These are phyloP conservation scores for Pantherophis vulpinus DNA, from an alignment of 2,797 vertebrate species.

Conservation along the genomic window DNA sequence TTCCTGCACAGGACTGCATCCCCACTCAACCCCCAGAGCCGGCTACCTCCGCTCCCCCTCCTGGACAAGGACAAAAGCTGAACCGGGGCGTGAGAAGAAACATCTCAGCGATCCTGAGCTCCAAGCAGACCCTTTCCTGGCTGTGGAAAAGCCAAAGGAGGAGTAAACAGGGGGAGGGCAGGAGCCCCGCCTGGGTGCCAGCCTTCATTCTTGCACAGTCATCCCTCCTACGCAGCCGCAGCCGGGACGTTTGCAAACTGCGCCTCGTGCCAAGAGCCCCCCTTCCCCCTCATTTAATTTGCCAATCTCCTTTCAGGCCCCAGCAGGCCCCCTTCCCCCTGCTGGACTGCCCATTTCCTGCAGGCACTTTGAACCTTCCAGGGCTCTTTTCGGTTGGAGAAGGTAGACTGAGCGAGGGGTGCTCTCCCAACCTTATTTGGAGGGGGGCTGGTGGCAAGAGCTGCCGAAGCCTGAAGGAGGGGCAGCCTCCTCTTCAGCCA, in stretches of 20 bases:
- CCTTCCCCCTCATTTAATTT: neutral
- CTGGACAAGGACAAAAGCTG: conserved; percentile 83
- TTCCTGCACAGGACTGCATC: conserved; percentile 77
- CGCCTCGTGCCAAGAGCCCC: too few species aligned
- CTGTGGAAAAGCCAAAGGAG: conserved; percentile 83
- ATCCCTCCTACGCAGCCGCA: neutral
- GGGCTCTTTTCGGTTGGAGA: neutral
- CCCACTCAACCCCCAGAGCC: conserved; percentile 74
- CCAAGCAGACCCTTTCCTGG: conserved; percentile 77
- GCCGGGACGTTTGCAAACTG: neutral
- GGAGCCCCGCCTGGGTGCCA: conserved; percentile 26
- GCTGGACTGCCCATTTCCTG: neutral
- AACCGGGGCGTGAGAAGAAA: conserved; percentile 82
- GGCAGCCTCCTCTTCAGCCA: too few species aligned
- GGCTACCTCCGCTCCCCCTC: conserved; percentile 91
- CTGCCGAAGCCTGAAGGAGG: neutral
- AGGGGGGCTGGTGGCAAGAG: neutral
- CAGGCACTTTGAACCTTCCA: neutral
- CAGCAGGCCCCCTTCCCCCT: neutral
- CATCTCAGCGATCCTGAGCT: conserved; percentile 80
- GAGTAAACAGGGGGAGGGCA: conserved; percentile 64
- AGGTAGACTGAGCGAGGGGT: neutral
- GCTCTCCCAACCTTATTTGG: neutral
- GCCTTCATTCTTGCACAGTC: conserved; percentile 25
- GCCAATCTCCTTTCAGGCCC: neutral